Conservation (phyloP, 37 sponge, comb jelly and placozoan genomes). For the Sycon ciliatum region DNA sequence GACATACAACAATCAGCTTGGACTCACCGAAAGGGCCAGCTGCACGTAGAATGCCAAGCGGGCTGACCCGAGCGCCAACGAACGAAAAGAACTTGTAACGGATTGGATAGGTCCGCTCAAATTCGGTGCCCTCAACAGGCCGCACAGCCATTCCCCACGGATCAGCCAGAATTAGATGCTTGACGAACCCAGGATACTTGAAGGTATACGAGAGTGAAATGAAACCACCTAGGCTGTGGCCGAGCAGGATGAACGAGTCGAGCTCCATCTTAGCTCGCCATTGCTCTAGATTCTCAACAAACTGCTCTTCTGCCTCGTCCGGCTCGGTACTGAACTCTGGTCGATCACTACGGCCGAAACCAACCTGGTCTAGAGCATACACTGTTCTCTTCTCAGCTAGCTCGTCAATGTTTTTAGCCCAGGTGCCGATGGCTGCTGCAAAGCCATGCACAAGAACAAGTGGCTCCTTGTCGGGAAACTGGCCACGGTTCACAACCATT, state of each 20-base stretch:
- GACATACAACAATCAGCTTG: too few relatives aligned
- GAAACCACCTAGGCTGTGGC: slow-evolving; percentile 91
- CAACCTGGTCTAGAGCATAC: slow-evolving; percentile 40
- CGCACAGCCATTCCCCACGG: slow-evolving; percentile 70
- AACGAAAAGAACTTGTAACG: too few relatives aligned
- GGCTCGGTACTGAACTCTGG: slow-evolving; percentile 30
- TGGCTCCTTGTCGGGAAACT: too few relatives aligned
- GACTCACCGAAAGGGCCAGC: too few relatives aligned
- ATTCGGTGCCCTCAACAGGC: slow-evolving; percentile 12
- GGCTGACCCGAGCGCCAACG: too few relatives aligned
- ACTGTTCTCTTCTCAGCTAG: slow-evolving; percentile 28
- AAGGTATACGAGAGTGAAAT: slow-evolving; percentile 67
- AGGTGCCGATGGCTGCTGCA: too few relatives aligned
- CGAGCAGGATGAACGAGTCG: slow-evolving; percentile 67
- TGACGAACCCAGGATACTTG: slow-evolving; percentile 53
- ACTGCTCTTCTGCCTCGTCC: slow-evolving; percentile 20
- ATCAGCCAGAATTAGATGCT: slow-evolving; percentile 79
- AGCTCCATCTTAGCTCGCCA: slow-evolving; percentile 67
- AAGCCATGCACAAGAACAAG: slow-evolving; percentile 89
- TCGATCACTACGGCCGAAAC: slow-evolving; percentile 53
- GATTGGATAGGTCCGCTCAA: background rate
- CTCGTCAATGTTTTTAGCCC: slow-evolving; percentile 39
- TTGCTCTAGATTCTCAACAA: slow-evolving; percentile 59
- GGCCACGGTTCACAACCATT: too few relatives aligned
- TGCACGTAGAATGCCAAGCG: too few relatives aligned